phyloP scores from a whole-genome alignment of 53 echinoderm and acorn worm genomes.

The Patiria pectinifera region DNA sequence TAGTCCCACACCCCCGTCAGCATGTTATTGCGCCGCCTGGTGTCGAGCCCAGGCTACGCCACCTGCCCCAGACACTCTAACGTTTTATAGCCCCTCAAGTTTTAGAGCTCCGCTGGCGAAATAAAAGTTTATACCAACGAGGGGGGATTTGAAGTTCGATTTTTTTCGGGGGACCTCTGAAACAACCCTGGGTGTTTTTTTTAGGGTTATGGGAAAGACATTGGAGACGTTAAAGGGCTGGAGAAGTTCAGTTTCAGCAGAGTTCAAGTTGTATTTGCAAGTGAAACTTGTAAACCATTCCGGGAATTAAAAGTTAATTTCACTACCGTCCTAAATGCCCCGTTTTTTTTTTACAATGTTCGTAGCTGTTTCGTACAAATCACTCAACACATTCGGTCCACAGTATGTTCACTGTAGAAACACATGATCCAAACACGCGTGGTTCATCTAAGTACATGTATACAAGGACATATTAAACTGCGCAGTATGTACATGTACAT shows the following conservation, averaged over 20 bases:
- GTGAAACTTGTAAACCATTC: constrained; percentile 18
- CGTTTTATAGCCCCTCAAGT: constrained; percentile 95
- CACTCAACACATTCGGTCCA: background rate
- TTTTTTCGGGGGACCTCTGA: constrained; percentile 25
- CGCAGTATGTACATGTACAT: background rate
- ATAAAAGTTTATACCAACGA: constrained; percentile 93
- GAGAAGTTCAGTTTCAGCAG: background rate
- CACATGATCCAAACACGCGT: background rate
- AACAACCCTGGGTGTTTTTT: constrained; percentile 8
- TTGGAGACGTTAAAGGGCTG: background rate
- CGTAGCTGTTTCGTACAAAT: background rate
- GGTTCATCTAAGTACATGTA: background rate
- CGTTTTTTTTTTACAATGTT: background rate
- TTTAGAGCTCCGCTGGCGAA: constrained; percentile 81
- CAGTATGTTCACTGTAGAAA: background rate
- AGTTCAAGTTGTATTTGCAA: background rate
- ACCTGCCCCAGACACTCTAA: constrained; percentile 76
- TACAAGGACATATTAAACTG: background rate
- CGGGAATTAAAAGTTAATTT: background rate
- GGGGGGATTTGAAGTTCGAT: constrained; percentile 38
- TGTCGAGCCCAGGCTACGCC: constrained; percentile 46
- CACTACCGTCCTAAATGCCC: background rate
- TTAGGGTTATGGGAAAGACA: background rate
- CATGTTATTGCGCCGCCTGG: constrained; percentile 63
- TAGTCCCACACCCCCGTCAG: constrained; percentile 32